phyloP scores from a whole-genome alignment of 2,113 vertebrate species.

The Anser cygnoides region DNA sequence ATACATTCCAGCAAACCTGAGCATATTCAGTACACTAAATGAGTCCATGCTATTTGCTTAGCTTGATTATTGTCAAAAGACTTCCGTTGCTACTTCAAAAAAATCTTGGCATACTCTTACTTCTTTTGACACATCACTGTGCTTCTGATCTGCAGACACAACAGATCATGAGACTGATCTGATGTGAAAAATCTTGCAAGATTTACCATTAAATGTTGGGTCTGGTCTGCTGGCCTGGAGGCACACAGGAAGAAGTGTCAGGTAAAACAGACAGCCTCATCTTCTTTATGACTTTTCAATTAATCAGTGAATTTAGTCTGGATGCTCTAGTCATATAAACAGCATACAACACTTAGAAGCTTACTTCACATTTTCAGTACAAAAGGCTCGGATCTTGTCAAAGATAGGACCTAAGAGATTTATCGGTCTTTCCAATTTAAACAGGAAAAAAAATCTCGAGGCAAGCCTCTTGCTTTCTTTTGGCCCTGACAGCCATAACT shows the following conservation, averaged over 20 bases:
- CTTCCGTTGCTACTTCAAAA: background rate
- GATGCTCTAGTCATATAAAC: background rate
- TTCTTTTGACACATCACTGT: background rate
- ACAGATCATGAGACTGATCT: background rate
- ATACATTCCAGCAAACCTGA: background rate
- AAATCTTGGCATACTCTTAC: background rate
- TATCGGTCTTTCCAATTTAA: background rate
- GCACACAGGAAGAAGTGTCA: background rate
- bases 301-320: background rate
- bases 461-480: background rate
- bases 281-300: background rate
- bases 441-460: background rate
- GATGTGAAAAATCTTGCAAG: background rate
- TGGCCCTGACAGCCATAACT: background rate
- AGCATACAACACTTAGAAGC: background rate
- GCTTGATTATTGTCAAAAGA: background rate
- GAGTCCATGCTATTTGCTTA: background rate
- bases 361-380: background rate
- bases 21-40: accelerated
- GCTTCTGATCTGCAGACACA: background rate
- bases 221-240: background rate
- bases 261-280: background rate
- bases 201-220: background rate
- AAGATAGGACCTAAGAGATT: background rate
- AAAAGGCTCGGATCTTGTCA: background rate